Base-by-base conservation (phyloP, 2,888 invertebrate species). In the Phengaris alcon region DNA sequence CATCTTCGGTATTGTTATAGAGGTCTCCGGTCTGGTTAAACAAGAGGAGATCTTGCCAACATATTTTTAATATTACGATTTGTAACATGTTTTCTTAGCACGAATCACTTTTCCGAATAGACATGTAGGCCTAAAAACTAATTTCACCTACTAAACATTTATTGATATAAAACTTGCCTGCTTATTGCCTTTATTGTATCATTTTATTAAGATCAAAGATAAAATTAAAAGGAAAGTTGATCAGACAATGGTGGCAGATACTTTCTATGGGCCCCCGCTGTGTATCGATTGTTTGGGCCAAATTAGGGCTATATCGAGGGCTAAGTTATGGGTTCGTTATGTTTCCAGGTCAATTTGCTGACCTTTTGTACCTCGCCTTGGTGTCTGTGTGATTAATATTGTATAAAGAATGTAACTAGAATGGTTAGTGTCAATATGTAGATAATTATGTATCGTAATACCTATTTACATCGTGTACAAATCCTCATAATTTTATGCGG, bases 181-280 rank as follows among this genome's bases (percentile, higher is more conserved):
- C 51, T 70, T 12, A 22, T n/a, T 35, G 69, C 46, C 46, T 70
- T 51, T 48, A 70, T 70, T 70, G 70, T 54, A 72, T 72, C 72
- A 72, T 54, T 72, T 72, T 72, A 54, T 72, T 22, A 54, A 72
- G 72, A 72, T 72, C 51, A 54, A 35, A 72, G 72, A 72, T 72
- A 72, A 72, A 35, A 72, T 52, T 72, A 54, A 72, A 72, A 72
- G 35, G 52, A 72, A 72, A 72, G 69, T 69, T 44, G 35, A 69
- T 69, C n/a, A 12, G 48, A 69, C 69, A 48, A 72, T 72, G 72
- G 46, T 46, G 44, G 72, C 35, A 15, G 22, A 51, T 70, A 52
- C 70, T 70, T 70, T 70, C 70, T 70, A 70, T 22, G 12, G 48
- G 15, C 51, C 15, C 69, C 70, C 70, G 70, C 51, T 51, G 70